phyloP scores from a whole-genome alignment of 2,797 vertebrate genomes.

The Karalla daura region DNA sequence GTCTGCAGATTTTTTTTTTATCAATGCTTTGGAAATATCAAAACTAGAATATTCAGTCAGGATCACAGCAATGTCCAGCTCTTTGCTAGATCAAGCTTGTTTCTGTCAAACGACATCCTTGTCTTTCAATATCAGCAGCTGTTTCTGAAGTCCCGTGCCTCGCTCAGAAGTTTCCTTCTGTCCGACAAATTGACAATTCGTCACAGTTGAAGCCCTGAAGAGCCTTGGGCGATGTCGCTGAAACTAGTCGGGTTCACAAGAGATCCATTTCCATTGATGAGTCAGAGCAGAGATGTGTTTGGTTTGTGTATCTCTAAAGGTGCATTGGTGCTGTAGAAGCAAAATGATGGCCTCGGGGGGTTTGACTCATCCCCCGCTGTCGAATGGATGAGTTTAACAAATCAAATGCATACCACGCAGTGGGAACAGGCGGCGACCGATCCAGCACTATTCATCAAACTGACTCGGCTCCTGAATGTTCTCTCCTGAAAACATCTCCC shows the following conservation, averaged over 20 bases:
- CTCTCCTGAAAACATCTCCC: slow-evolving; percentile 24
- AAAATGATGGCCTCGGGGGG: not conserved
- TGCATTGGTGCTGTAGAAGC: slow-evolving; percentile 24
- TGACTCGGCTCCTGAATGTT: not conserved
- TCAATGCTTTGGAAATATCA: not conserved
- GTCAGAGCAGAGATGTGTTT: not conserved
- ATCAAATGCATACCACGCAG: slow-evolving; percentile 13
- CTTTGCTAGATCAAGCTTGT: not conserved
- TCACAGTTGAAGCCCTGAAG: not conserved
- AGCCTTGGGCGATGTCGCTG: not conserved
- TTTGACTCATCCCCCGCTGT: slow-evolving; percentile 15
- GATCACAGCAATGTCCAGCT: not conserved
- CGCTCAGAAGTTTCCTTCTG: not conserved
- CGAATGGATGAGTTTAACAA: slow-evolving; percentile 14
- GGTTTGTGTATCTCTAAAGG: slow-evolving; percentile 4
- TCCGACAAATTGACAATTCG: not conserved
- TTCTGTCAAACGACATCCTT: not conserved
- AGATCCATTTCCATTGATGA: slow-evolving; percentile 18
- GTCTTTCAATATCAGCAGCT: not conserved
- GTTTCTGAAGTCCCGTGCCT: not conserved
- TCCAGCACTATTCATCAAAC: slow-evolving; percentile 32
- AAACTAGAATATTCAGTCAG: slow-evolving; percentile 1
- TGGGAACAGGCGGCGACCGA: slow-evolving; percentile 8
- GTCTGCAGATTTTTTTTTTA: slow-evolving; percentile 1
- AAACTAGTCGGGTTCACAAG: not conserved